phyloP scores from a whole-genome alignment of 2,797 vertebrate genomes.

The Pangasius krempfi region DNA sequence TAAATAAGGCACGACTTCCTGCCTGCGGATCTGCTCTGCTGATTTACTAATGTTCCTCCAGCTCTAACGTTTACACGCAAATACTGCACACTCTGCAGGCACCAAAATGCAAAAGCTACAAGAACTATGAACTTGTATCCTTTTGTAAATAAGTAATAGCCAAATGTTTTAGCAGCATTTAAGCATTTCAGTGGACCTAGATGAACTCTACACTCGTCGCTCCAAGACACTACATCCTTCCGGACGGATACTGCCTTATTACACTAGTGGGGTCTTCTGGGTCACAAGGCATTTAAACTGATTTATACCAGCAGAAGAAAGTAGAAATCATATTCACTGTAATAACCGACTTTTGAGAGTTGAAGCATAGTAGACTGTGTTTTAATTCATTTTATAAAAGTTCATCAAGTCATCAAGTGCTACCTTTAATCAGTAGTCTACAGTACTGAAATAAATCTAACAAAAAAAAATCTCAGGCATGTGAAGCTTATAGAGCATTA shows the following conservation, averaged over 20 bases:
- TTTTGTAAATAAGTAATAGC: background rate
- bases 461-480: background rate
- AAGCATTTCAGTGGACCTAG: conserved; percentile 20
- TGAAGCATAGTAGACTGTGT: background rate
- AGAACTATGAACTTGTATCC: background rate
- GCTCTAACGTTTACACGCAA: background rate
- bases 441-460: background rate
- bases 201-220: conserved; percentile 1
- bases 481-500: background rate
- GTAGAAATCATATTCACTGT: background rate
- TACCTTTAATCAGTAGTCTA: background rate
- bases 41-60: conserved; percentile 7
- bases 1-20: conserved; percentile 58
- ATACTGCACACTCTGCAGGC: background rate
- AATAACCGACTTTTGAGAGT: background rate
- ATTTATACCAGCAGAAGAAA: background rate
- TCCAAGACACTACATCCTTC: background rate
- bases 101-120: background rate
- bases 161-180: background rate
- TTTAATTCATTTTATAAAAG: background rate
- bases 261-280: background rate
- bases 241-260: background rate
- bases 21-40: conserved; percentile 52
- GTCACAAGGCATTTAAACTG: background rate
- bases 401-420: background rate